Evolutionary conservation across 2,113 vertebrate genomes (phyloP).

Genomic region (Peromyscus californicus): DNA sequence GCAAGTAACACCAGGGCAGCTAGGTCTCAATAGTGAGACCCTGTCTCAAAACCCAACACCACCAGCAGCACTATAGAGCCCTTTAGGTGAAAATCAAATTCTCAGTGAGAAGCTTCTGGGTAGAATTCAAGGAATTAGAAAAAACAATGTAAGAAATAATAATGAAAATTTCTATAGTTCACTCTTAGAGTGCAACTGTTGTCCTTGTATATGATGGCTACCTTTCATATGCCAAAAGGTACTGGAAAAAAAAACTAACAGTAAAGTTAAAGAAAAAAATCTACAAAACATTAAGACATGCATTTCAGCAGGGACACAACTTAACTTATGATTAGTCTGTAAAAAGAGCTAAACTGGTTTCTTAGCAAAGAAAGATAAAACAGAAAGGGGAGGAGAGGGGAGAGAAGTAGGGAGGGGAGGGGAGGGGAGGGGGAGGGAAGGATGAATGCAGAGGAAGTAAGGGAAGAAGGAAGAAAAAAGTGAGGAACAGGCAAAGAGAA

Average conservation of each 20-base stretch:
- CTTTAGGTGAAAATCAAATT: not conserved
- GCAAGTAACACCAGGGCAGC: not conserved
- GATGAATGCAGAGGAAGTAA: too few species aligned
- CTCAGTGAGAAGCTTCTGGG: not conserved
- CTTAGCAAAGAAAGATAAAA: not conserved
- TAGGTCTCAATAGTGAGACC: not conserved
- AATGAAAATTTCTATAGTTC: not conserved
- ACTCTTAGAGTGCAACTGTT: not conserved
- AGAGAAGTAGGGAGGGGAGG: too few species aligned
- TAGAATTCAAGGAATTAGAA: not conserved
- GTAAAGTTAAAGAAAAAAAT: not conserved
- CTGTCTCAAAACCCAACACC: not conserved
- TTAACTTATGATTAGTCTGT: not conserved
- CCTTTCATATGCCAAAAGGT: not conserved
- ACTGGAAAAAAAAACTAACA: not conserved
- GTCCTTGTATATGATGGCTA: not conserved
- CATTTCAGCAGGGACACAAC: not conserved
- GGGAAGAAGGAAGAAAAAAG: too few species aligned
- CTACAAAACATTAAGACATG: not conserved
- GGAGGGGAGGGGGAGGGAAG: rapidly evolving
- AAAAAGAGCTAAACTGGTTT: not conserved
- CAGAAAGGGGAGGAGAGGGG: rapidly evolving
- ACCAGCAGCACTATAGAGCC: not conserved
- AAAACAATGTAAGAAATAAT: not conserved
- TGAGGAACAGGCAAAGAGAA: too few species aligned